A percentile compares a stretch with the other conserved stretches of the same genome.
phyloP scores from a whole-genome alignment of 2,113 vertebrate genomes.

The Vanacampus margaritifer region DNA sequence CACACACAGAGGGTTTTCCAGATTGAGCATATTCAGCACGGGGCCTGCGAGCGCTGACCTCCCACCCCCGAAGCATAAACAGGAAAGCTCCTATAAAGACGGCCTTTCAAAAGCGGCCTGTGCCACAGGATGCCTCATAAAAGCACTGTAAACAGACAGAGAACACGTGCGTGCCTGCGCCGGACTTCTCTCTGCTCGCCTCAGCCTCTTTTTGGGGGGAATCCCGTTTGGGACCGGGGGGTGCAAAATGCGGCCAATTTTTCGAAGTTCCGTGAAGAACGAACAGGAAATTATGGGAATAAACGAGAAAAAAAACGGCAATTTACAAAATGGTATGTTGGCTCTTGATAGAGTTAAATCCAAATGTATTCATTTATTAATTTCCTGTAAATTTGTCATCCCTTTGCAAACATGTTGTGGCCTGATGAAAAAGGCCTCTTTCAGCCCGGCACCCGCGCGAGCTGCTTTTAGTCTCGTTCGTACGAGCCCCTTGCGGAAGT shows the following conservation, averaged over 20 bases:
- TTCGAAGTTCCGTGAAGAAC: neutral
- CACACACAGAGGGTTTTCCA: conserved; percentile 12
- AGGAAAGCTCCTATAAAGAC: conserved; percentile 72
- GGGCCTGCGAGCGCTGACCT: conserved; percentile 63
- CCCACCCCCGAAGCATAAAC: conserved; percentile 70
- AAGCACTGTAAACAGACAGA: conserved; percentile 69
- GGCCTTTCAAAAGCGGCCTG: conserved; percentile 67
- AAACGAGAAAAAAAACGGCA: too few relatives aligned
- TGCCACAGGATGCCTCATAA: conserved; percentile 72
- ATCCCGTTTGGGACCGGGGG: conserved; percentile 28
- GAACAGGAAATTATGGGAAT: neutral
- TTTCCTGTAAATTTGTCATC: too few relatives aligned
- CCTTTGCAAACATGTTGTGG: too few relatives aligned
- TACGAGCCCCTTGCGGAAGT: too few relatives aligned
- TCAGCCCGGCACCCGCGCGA: too few relatives aligned
- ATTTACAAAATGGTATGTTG: too few relatives aligned
- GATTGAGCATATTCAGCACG: conserved; percentile 63
- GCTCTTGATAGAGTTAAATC: too few relatives aligned
- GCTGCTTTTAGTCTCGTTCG: too few relatives aligned
- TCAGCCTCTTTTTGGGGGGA: conserved; percentile 42
- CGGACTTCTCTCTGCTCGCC: conserved; percentile 49
- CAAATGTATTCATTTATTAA: too few relatives aligned
- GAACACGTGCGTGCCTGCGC: conserved; percentile 63
- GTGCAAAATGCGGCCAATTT: too few relatives aligned
- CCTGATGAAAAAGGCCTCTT: too few relatives aligned